A percentile compares a stretch with the other conserved stretches of the same genome.
Evolutionary conservation across 2,888 invertebrate species (phyloP).

Genomic region (Sinohyriopsis cumingii): DNA sequence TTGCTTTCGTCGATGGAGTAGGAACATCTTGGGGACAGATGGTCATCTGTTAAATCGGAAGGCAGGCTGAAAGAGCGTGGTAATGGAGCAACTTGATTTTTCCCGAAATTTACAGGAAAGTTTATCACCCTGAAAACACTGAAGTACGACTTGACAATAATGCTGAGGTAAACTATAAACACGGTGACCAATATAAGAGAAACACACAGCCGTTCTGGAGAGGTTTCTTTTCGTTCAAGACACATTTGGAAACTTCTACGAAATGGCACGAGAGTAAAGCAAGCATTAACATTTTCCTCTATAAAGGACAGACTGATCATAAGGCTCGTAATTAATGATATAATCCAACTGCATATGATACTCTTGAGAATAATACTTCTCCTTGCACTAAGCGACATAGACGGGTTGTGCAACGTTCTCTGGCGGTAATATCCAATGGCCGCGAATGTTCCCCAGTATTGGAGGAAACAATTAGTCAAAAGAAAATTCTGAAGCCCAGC

Average conservation of each 20-base stretch:
- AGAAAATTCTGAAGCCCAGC: conserved; percentile 61
- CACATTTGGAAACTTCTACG: conserved; percentile 30
- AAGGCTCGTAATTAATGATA: conserved; percentile 52
- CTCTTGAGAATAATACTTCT: conserved; percentile 57
- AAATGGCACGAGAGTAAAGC: conserved; percentile 52
- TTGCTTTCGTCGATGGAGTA: conserved; percentile 7
- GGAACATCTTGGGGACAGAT: background rate
- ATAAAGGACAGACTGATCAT: conserved; percentile 51
- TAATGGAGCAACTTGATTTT: conserved; percentile 52
- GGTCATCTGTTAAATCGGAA: conserved; percentile 38
- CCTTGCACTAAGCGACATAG: conserved; percentile 47
- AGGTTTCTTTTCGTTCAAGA: conserved; percentile 4
- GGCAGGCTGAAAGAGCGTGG: conserved; percentile 43
- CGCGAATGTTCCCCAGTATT: conserved; percentile 65
- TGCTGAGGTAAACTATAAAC: conserved; percentile 41
- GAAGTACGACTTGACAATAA: conserved; percentile 54
- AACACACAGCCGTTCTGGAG: conserved; percentile 41
- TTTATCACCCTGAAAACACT: conserved; percentile 56
- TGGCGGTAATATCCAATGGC: conserved; percentile 65
- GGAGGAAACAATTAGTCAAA: conserved; percentile 53
- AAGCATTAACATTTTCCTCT: conserved; percentile 35
- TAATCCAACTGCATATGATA: conserved; percentile 56
- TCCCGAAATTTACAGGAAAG: conserved; percentile 44
- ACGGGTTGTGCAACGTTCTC: conserved; percentile 54
- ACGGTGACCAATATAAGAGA: conserved; percentile 42